These are phyloP conservation scores for Ecdyonurus torrentis DNA, from an alignment of 2,888 invertebrate species.

Conservation along the genomic window DNA sequence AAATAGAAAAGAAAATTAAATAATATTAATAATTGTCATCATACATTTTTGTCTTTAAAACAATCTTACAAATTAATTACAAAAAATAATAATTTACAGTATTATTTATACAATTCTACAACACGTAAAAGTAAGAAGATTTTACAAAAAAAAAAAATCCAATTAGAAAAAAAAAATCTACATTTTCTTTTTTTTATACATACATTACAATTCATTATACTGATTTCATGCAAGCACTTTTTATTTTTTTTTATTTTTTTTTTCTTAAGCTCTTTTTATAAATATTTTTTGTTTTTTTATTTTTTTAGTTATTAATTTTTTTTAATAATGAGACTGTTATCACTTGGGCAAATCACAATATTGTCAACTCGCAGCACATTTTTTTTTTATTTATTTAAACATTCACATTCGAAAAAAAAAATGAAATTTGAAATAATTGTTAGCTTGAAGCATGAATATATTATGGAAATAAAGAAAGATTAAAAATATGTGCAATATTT, in stretches of 20 bases:
- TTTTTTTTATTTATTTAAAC: background rate
- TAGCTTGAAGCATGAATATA: background rate
- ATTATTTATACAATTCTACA: background rate
- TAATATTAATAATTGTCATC: background rate
- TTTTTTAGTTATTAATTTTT: background rate
- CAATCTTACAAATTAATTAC: background rate
- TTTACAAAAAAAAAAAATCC: background rate
- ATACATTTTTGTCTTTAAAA: background rate
- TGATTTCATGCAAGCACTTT: background rate
- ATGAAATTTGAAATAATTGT: background rate
- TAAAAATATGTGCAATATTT: too few species aligned
- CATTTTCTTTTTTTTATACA: background rate
- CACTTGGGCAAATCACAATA: conserved; percentile 2
- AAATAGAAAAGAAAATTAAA: background rate
- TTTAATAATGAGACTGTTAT: background rate
- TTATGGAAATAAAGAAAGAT: background rate
- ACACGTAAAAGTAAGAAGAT: too few species aligned
- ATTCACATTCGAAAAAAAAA: background rate
- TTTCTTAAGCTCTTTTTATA: too few species aligned
- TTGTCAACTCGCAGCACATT: conserved; percentile 1
- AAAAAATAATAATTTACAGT: background rate
- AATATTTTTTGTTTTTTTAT: too few species aligned
- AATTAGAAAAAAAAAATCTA: background rate
- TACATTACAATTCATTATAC: background rate
- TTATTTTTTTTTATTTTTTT: background rate